Base-by-base conservation (phyloP, 2,797 vertebrate species). In the Sebastes alutus region DNA sequence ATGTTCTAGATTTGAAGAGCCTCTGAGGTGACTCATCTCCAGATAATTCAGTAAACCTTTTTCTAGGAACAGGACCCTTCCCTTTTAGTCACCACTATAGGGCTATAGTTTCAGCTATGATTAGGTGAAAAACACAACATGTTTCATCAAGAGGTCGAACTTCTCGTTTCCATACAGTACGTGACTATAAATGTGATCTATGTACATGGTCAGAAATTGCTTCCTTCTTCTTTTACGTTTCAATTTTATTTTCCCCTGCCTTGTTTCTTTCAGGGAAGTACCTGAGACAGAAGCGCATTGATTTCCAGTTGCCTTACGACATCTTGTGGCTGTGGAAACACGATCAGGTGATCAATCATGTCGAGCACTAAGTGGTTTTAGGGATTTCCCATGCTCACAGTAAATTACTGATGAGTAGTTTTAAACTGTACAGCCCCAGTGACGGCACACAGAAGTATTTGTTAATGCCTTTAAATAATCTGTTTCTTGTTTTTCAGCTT, bases 321-420 rank as follows among this genome's bases (percentile, higher is more conserved):
- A 99, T 99, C 95, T 95, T 99, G 88, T 99, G 98, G 98, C 97
- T 99, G 93, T 99, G 99, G 99, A 99, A 99, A 96, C 99, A 99
- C 62, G 98, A 99, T 94, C 99, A 99, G 98, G 98, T 99, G 95
- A 89, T 85, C 27, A 74, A 30, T 93, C 76, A 80, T 23, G 33
- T 75, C 29, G 2, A 72, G 22, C 33, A 62, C 7, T 62, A 30
- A 46, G 8, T 42, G 22, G 23, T 77, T 84, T 73, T 72, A 16
- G 35, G 52, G 16, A 16, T 83, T 91, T 82, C 73, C 29, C 35
- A 22, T 52, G 14, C 11, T 65, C 9, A 3, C 2, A 62, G 12
- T 64, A 35, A 82, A 59, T 71, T 13, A 52, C 20, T 78, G 27
- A 35, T 2, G 1, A 3, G 16, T 52, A n/a, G 16, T 78, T 71